Percentiles rank a stretch among this genome's conserved stretches.
Conservation (phyloP, 2,888 invertebrate species). For the Creontiades dilutus region DNA sequence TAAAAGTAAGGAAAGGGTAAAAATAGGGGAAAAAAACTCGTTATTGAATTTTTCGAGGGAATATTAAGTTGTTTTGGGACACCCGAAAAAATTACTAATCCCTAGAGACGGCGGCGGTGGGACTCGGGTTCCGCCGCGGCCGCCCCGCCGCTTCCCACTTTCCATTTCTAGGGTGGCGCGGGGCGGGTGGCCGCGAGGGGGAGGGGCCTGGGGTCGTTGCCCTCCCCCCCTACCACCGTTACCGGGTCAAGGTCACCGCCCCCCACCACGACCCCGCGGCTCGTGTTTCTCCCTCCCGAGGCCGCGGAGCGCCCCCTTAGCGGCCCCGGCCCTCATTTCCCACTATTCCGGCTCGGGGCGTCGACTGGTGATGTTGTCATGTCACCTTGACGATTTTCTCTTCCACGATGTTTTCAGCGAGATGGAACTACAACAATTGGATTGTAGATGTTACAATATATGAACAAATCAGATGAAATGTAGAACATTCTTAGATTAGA, state of each 20-base stretch:
- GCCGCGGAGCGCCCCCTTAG: not conserved
- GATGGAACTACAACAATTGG: no score
- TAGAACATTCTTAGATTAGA: no score
- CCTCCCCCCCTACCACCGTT: slow-evolving; percentile 69
- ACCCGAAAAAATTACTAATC: not conserved
- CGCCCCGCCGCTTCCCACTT: slow-evolving; percentile 51
- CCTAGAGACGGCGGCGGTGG: not conserved
- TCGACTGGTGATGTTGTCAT: not conserved
- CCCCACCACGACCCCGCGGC: slow-evolving; percentile 37
- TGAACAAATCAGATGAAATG: no score
- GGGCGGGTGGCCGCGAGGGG: slow-evolving; percentile 5
- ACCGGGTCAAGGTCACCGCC: slow-evolving; percentile 72
- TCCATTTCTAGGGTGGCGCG: slow-evolving; percentile 52
- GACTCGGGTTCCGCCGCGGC: not conserved
- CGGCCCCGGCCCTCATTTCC: not conserved
- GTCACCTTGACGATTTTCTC: not conserved
- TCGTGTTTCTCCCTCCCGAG: slow-evolving; percentile 15
- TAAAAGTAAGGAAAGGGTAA: no score
- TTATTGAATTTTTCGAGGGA: not conserved
- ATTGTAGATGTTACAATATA: no score
- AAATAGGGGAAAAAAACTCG: not conserved
- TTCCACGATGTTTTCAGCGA: not conserved
- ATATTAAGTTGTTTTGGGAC: not conserved
- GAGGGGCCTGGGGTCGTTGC: slow-evolving; percentile 50
- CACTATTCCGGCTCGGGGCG: not conserved